Percentiles rank a stretch among this genome's conserved stretches.
Evolutionary conservation across 2,888 invertebrate genomes (phyloP).

Genomic region (Unio pictorum): DNA sequence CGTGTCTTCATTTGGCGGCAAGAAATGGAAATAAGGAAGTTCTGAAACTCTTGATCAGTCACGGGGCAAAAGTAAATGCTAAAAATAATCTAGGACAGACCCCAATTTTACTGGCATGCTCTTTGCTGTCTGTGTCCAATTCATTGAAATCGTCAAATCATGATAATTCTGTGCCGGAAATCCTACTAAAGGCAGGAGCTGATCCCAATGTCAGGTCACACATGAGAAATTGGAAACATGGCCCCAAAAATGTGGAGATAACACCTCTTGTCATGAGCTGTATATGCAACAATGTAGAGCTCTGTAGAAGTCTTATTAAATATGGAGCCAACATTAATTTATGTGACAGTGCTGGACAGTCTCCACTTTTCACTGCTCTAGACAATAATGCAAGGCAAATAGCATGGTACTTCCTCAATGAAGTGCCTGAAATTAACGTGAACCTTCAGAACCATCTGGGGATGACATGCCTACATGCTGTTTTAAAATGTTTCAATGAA

Average conservation of each 20-base stretch:
- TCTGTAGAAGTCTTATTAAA: constrained; percentile 40
- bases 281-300: constrained; percentile 39
- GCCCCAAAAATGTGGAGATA: constrained; percentile 16
- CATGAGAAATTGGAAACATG: constrained; percentile 17
- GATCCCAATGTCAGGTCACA: constrained; percentile 29
- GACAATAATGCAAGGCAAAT: constrained; percentile 25
- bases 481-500: constrained; percentile 21
- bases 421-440: constrained; percentile 19
- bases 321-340: constrained; percentile 50
- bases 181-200: constrained; percentile 49
- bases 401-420: constrained; percentile 33
- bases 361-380: constrained; percentile 49
- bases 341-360: constrained; percentile 39
- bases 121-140: constrained; percentile 6
- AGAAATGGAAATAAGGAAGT: constrained; percentile 35
- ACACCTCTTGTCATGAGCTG: constrained; percentile 53
- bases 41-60: constrained; percentile 38
- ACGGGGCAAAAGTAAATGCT: constrained; percentile 49
- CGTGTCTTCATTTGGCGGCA: constrained; percentile 35
- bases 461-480: constrained; percentile 32
- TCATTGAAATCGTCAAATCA: constrained; percentile 22
- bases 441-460: constrained; percentile 14
- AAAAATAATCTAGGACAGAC: constrained; percentile 45
- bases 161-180: constrained; percentile 26
- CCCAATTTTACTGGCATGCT: constrained; percentile 41